These are phyloP conservation scores for Allolobophora icterica DNA, from an alignment of 2,888 invertebrate genomes.

Conservation along the genomic window DNA sequence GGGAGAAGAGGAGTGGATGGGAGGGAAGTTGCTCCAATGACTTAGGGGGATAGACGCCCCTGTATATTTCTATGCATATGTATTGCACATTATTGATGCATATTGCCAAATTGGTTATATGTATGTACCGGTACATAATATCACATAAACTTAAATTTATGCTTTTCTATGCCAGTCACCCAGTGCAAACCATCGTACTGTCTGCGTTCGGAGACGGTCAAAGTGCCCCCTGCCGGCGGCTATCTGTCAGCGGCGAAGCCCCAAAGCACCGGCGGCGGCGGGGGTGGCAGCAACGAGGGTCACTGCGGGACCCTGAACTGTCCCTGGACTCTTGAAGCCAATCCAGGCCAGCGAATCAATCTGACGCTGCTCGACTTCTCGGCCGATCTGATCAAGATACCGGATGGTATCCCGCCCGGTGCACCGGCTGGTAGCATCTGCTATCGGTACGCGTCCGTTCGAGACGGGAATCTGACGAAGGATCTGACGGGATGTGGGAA, in stretches of 20 bases:
- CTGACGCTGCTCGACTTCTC: constrained; percentile 31
- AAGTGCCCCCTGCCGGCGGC: background rate
- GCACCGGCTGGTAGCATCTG: constrained; percentile 12
- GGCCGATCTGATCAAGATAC: constrained; percentile 5
- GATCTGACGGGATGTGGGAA: constrained; percentile 23
- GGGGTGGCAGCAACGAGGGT: background rate
- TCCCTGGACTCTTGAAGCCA: constrained; percentile 19
- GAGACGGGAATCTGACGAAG: constrained; percentile 29
- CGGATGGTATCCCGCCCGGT: background rate
- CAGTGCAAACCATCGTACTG: constrained; percentile 18
- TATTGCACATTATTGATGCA: background rate
- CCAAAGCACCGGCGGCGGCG: background rate
- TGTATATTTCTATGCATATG: background rate
- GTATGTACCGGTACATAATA: background rate
- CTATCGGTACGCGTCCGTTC: constrained; percentile 7
- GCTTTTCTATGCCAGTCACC: background rate
- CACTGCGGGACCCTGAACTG: constrained; percentile 29
- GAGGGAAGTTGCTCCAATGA: too few relatives aligned
- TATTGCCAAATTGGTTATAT: background rate
- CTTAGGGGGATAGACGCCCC: too few relatives aligned
- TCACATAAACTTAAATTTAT: background rate
- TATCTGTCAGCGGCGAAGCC: constrained; percentile 14
- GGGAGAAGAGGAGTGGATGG: too few relatives aligned
- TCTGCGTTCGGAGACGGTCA: background rate
- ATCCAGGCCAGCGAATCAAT: constrained; percentile 27